Conservation (phyloP, 2,113 vertebrate genomes). For the Perca schrenkii region DNA sequence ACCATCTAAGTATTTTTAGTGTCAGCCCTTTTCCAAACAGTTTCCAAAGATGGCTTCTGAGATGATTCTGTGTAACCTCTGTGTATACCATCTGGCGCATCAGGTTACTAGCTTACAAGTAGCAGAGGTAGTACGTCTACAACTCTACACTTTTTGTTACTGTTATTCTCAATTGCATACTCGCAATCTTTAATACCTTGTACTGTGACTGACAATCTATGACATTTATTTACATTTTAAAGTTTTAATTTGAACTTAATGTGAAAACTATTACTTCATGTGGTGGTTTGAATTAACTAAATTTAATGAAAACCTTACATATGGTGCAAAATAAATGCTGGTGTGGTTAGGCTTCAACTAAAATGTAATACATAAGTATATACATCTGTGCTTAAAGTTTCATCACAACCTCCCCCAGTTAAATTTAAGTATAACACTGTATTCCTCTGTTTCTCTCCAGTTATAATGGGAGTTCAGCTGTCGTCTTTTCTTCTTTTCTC, state of each 20-base stretch:
- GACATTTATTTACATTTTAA: too few species aligned
- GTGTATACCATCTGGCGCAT: too few species aligned
- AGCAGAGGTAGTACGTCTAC: not conserved
- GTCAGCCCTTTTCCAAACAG: too few species aligned
- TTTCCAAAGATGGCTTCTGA: too few species aligned
- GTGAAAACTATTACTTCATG: not conserved
- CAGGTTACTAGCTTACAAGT: not conserved
- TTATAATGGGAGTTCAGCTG: constrained; percentile 4
- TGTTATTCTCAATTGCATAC: not conserved
- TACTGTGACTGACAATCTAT: not conserved
- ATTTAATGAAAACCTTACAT: too few species aligned
- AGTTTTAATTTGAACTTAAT: not conserved
- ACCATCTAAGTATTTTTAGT: too few species aligned
- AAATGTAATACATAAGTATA: not conserved
- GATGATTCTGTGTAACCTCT: too few species aligned
- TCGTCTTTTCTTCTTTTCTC: constrained; percentile 3
- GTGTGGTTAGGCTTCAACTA: not conserved
- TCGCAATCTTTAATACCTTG: not conserved
- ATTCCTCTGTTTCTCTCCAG: not conserved
- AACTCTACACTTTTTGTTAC: not conserved
- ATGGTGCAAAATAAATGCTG: not conserved
- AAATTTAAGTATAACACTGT: not conserved
- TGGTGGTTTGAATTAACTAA: not conserved
- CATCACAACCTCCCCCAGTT: not conserved
- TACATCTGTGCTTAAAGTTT: not conserved